These are phyloP conservation scores for Myotis findleyi DNA, from an alignment of 2,797 vertebrate genomes.

Conservation along the genomic window DNA sequence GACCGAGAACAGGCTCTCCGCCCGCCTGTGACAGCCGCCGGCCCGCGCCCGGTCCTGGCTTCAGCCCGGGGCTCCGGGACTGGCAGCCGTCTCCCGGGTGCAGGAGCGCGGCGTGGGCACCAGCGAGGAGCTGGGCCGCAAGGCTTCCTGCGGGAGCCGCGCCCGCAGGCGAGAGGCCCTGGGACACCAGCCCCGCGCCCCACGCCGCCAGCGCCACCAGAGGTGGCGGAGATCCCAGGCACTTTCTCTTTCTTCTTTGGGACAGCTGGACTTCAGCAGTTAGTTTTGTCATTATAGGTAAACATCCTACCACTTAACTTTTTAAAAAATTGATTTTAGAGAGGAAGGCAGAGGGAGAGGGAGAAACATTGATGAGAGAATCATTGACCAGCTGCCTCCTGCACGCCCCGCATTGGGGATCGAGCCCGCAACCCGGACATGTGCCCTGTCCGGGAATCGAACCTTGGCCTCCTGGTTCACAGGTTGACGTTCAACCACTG, in stretches of 20 bases:
- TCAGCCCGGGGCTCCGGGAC: neutral
- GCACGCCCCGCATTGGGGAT: too few relatives aligned
- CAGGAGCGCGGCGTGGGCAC: neutral
- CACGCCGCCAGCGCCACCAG: neutral
- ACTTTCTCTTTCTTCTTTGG: neutral
- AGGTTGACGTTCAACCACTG: too few relatives aligned
- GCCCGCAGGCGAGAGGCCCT: neutral
- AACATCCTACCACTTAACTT: neutral
- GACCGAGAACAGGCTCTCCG: neutral
- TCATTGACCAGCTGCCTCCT: too few relatives aligned
- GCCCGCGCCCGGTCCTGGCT: neutral
- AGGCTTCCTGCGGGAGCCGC: neutral
- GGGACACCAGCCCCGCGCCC: neutral
- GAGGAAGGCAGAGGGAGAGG: too few relatives aligned
- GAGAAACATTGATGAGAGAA: too few relatives aligned
- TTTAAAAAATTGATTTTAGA: too few relatives aligned
- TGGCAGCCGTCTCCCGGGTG: neutral
- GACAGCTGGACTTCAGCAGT: too few relatives aligned
- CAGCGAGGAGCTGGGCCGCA: accelerated
- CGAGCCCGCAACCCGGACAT: too few relatives aligned
- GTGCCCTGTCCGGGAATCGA: too few relatives aligned
- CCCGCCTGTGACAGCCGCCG: neutral
- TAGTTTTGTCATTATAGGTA: neutral
- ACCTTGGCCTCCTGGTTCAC: too few relatives aligned
- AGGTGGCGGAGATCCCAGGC: neutral